Base-by-base conservation (phyloP, 2,113 vertebrate species). In the Corythornis vintsioides region DNA sequence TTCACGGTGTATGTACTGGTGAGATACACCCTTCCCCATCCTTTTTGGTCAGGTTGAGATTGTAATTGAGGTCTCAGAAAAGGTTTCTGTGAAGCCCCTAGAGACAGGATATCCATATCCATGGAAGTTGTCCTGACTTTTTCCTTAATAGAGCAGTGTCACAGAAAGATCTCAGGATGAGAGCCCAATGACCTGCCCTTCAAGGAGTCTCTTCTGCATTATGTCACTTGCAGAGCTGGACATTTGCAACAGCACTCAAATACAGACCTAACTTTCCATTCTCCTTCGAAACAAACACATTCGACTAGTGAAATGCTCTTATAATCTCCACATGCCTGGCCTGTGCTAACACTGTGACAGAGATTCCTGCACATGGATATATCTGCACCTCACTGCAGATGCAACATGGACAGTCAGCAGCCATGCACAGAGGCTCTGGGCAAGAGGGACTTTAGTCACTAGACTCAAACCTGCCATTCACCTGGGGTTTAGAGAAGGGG, bases 281-380 rank as follows among this genome's bases (percentile, higher is more conserved):
- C 45, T 42, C 73, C 21, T 14, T 75, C 45, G 29, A 72, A 86
- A 78, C 33, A 59, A 55, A 52, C 20, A 26, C 9, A 5, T 53
- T 57, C 45, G n/a, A 24, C 63, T 4, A 1, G 20, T 38, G 53
- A 48, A 71, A 18, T 5, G 14, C 66, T 69, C 45, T 43, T 61
- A 24, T 66, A 57, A 77, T 18, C 43, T 53, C 33, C n/a, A 20
- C 0, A 0, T 47, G 70, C 28, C 42, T 0, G 1, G 33, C 65
- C 57, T 69, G 53, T 43, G 45, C 40, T 29, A 66, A 64, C 15
- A 52, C 7, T 28, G 11, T 7, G 15, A 52, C 71, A 57, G 67
- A 69, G 57, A 35, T 25, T 77, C 88, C 65, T 52, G 55, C 55
- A 65, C 48, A 2, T 1, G 1, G 4, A 69, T 26, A 72, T 52